Base-by-base conservation (phyloP, 92 coral and sea anemone genomes). In the Porites lobata region DNA sequence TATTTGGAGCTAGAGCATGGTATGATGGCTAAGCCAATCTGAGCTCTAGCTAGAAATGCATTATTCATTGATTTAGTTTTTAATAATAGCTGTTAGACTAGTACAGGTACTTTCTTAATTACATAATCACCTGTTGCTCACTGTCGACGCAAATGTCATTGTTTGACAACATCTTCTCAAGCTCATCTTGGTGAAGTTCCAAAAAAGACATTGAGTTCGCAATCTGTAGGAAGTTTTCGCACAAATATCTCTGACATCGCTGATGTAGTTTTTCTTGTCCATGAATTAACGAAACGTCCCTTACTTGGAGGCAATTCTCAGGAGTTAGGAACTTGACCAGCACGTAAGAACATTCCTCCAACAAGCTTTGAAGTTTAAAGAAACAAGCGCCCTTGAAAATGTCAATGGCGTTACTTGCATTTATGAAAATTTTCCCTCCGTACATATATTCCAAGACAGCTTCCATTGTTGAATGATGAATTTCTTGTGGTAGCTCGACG, bases 121-220 rank as follows among this genome's bases (percentile, higher is more conserved):
- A 3, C 21, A 65, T 83, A 56, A 85, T 85, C 83, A 96, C 99
- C 95, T 96, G 94, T 57, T 87, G 64, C 78, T 96, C 99, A 61
- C 89, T 88, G 65, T 12, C n/a, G 2, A 86, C 92, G 75, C 51
- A 84, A 61, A 96, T 82, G 51, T 83, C 88, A 77, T 93, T 92
- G 61, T 89, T 89, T 7, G 91, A 86, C 9, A 95, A 56, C 32
- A 93, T 75, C 65, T 80, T 89, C 76, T 92, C 94, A 8, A 96
- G 50, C 29, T 88, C 88, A 72, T 93, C 90, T 22, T 80, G 93
- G 1, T 90, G 69, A 19, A 91, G 90, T 77, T 88, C 92, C 83
- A 94, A 69, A 81, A 96, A 96, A 75, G 76, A 72, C 19, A 76
- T 10, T 29, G 90, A 72, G 51, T 73, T 65, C 2, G 90, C 83